Evolutionary conservation across 2,113 vertebrate genomes (phyloP), one percentile per base, ranked within the genome.

Genomic region (Acinonyx jubatus): DNA sequence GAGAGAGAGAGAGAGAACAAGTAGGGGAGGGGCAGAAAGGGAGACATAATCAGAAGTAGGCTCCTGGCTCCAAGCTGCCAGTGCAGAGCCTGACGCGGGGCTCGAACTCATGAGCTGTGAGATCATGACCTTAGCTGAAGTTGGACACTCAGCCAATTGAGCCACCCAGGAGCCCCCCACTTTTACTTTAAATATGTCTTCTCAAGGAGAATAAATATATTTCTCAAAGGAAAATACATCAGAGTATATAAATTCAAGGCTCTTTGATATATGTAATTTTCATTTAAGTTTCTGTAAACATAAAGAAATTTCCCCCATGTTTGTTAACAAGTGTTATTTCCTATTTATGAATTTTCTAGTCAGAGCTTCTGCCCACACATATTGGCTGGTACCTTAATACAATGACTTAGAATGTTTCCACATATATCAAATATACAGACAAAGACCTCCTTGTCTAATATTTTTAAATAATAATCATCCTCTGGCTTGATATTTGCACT

Each of bases 261-360:
- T 0, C 8, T 80, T 63, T 87, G 68, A 63, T 41, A 38, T 36
- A 15, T 73, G 5, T 84, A 82, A 92, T 92, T 97, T 96, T n/a
- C 76, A 65, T 48, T 88, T 81, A 19, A 93, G 57, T 89, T 95
- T 95, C 41, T 76, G 9, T 86, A 89, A 89, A 95, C 14, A 31
- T 48, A 68, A 79, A 87, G n/a, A 96, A 85, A 83, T 85, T 38
- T 33, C 10, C n/a, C 14, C 15, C 50, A 3, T 82, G 14, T 93
- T 88, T 92, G 14, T 90, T 68, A 82, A 57, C 29, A 93, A 73
- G 29, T 41, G 91, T 78, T 76, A 65, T 83, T 89, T 97, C 33
- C 41, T 83, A 18, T 76, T 83, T 87, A n/a, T 57, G 23, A 91
- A 92, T 86, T 97, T 96, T 93, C 57, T 87, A 4, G 81, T 96